These are phyloP conservation scores for Allygus modestus DNA, from an alignment of 2,888 invertebrate genomes.

Conservation along the genomic window DNA sequence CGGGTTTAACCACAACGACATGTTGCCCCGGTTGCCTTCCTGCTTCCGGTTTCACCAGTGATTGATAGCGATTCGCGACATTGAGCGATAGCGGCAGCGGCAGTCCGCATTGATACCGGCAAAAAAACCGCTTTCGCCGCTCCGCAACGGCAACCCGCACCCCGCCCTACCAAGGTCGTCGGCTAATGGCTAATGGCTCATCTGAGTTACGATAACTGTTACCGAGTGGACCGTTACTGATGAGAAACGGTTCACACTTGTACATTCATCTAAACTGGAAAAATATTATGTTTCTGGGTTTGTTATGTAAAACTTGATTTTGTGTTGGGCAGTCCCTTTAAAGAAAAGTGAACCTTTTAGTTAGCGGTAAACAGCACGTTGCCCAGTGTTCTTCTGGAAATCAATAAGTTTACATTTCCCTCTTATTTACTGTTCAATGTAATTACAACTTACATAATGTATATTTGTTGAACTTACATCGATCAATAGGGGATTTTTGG, in stretches of 20 bases:
- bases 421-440: too few species aligned
- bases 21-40: not conserved
- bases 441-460: too few species aligned
- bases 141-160: not conserved
- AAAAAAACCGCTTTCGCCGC: not conserved
- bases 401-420: too few species aligned
- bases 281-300: too few species aligned
- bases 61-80: not conserved
- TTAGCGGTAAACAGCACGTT: too few species aligned
- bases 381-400: too few species aligned
- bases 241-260: not conserved
- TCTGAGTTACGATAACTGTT: not conserved
- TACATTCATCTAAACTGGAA: too few species aligned
- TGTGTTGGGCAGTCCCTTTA: too few species aligned
- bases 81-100: conserved; percentile 16
- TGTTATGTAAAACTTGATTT: too few species aligned
- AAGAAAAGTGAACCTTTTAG: too few species aligned
- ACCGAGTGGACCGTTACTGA: not conserved
- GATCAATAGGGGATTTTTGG: too few species aligned
- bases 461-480: too few species aligned
- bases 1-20: not conserved
- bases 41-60: not conserved
- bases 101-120: not conserved
- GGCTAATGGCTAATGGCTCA: not conserved
- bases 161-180: not conserved